These are phyloP conservation scores for Hypercompe scribonia DNA, from an alignment of 2,888 invertebrate genomes.

Conservation along the genomic window DNA sequence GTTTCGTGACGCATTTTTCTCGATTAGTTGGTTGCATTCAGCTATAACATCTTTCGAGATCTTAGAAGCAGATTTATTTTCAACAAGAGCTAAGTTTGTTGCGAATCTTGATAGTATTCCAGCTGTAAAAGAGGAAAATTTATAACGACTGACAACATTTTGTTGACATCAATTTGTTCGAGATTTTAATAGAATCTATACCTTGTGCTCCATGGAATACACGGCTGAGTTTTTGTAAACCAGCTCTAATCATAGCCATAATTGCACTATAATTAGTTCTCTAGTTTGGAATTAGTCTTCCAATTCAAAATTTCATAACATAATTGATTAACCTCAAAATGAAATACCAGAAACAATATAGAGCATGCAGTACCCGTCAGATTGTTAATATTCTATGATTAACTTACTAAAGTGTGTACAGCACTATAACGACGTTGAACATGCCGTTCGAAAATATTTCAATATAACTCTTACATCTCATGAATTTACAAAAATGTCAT, in stretches of 20 bases:
- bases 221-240: slow-evolving; percentile 69
- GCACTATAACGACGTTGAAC: not conserved
- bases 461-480: not conserved
- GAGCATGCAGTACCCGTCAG: not conserved
- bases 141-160: not conserved
- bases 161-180: not conserved
- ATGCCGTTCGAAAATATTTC: not conserved
- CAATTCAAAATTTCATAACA: slow-evolving; percentile 35
- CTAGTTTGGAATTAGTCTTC: slow-evolving; percentile 4
- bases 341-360: not conserved
- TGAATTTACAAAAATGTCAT: not conserved
- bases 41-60: slow-evolving; percentile 85
- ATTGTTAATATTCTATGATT: not conserved
- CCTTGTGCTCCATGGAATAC: slow-evolving; percentile 68
- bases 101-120: slow-evolving; percentile 74
- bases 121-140: slow-evolving; percentile 55
- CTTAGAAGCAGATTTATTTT: slow-evolving; percentile 60
- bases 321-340: slow-evolving; percentile 50
- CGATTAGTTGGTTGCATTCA: slow-evolving; percentile 88
- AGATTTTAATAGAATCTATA: slow-evolving; percentile 33
- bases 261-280: slow-evolving; percentile 15
- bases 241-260: slow-evolving; percentile 73
- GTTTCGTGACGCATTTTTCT: slow-evolving; percentile 87
- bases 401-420: not conserved
- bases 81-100: slow-evolving; percentile 63